phyloP scores from a whole-genome alignment of 2,797 vertebrate genomes.

The Cottoperca gobio region DNA sequence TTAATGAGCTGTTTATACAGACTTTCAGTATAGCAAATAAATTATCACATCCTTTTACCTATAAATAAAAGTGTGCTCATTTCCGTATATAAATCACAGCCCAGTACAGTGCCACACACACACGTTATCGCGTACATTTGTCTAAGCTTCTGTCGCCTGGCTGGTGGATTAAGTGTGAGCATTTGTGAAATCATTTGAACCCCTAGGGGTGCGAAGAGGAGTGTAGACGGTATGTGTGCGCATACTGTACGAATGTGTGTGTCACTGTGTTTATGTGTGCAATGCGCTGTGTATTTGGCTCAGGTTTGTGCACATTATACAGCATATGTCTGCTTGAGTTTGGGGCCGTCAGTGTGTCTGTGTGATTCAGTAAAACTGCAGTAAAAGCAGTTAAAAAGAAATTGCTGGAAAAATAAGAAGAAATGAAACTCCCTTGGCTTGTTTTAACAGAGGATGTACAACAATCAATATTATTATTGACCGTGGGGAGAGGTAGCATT shows the following conservation, averaged over 20 bases:
- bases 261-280: slow-evolving; percentile 5
- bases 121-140: no score
- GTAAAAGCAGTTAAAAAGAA: slow-evolving; percentile 15
- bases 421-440: slow-evolving; percentile 39
- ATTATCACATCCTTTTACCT: background rate
- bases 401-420: slow-evolving; percentile 33
- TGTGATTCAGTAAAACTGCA: slow-evolving; percentile 8
- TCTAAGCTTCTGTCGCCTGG: slow-evolving; percentile 55
- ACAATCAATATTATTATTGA: slow-evolving; percentile 70
- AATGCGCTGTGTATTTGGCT: slow-evolving; percentile 21
- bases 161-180: slow-evolving; percentile 63
- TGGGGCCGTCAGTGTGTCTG: background rate
- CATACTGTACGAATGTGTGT: background rate
- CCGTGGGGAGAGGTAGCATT: slow-evolving; percentile 49
- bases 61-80: background rate
- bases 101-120: background rate
- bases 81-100: slow-evolving; percentile 2
- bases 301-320: slow-evolving; percentile 17
- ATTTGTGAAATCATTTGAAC: slow-evolving; percentile 66
- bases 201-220: slow-evolving; percentile 38
- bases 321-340: slow-evolving; percentile 30
- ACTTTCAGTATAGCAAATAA: background rate
- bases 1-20: background rate
- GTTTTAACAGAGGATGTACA: slow-evolving; percentile 51
- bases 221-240: slow-evolving; percentile 16